These are phyloP conservation scores for Andrena fulva DNA, from an alignment of 2,888 invertebrate species.

Conservation along the genomic window DNA sequence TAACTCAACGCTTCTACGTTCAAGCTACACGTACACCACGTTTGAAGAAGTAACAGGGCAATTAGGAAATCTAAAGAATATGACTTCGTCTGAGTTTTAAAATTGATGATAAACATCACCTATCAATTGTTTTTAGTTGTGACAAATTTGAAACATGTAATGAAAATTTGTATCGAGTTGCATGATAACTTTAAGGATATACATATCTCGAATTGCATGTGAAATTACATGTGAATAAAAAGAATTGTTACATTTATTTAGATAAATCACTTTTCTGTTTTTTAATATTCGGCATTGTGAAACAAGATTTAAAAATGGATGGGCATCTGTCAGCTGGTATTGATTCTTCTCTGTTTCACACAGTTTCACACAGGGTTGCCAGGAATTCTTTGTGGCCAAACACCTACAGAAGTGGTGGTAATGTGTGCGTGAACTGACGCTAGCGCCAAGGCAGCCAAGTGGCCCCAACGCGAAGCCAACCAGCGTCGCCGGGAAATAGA, in stretches of 20 bases:
- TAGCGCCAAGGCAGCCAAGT: no score
- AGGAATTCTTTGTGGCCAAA: no score
- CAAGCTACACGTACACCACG: not conserved
- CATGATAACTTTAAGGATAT: not conserved
- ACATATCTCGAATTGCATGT: slow-evolving; percentile 30
- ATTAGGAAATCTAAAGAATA: not conserved
- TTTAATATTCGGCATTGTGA: slow-evolving; percentile 3
- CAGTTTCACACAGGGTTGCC: no score
- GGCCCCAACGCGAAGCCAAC: no score
- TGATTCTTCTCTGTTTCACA: no score
- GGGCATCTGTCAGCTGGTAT: not conserved
- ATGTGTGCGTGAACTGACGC: no score
- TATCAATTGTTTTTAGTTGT: slow-evolving; percentile 2
- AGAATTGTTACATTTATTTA: slow-evolving; percentile 46
- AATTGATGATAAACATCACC: not conserved
- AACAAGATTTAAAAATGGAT: not conserved
- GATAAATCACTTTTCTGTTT: not conserved
- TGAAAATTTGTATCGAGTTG: slow-evolving; percentile 26
- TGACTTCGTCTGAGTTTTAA: not conserved
- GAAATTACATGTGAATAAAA: slow-evolving; percentile 39
- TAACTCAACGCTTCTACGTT: not conserved
- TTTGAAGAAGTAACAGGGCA: not conserved
- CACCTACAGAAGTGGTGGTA: no score
- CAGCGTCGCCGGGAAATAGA: no score
- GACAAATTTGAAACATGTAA: not conserved